Conservation (phyloP, 2,888 invertebrate species). For the Dendrolimus houi region DNA sequence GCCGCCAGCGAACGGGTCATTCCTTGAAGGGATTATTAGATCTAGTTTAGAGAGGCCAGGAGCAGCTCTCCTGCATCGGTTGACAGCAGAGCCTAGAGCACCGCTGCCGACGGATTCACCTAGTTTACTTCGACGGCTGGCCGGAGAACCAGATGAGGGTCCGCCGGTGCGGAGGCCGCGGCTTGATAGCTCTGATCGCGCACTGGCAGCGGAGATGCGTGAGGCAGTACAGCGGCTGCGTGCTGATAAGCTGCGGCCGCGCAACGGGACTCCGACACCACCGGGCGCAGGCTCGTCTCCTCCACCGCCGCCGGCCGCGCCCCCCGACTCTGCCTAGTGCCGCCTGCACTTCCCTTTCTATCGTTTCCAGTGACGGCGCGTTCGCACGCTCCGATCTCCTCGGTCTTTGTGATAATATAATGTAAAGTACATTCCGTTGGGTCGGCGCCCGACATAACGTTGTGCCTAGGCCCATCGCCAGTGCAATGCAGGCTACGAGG, state of each 20-base stretch:
- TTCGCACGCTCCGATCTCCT: slow-evolving; percentile 37
- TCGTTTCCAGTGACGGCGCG: slow-evolving; percentile 4
- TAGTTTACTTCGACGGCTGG: slow-evolving; percentile 82
- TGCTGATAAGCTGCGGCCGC: slow-evolving; percentile 62
- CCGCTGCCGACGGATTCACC: slow-evolving; percentile 58
- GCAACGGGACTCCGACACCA: slow-evolving; percentile 54
- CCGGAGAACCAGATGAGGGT: slow-evolving; percentile 80
- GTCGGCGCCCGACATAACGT: slow-evolving; percentile 10
- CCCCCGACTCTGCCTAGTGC: slow-evolving; percentile 40
- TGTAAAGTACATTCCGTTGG: slow-evolving; percentile 67
- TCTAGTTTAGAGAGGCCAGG: slow-evolving; percentile 83
- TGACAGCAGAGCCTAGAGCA: slow-evolving; percentile 37
- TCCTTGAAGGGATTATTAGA: slow-evolving; percentile 89
- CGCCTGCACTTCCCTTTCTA: slow-evolving; percentile 5
- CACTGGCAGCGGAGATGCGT: slow-evolving; percentile 66
- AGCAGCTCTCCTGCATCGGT: slow-evolving; percentile 49
- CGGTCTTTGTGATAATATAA: slow-evolving; percentile 66
- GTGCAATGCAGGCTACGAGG: slow-evolving; percentile 16
- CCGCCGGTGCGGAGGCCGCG: slow-evolving; percentile 66
- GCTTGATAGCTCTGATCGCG: slow-evolving; percentile 68
- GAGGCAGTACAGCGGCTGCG: slow-evolving; percentile 67
- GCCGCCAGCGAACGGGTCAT: slow-evolving; percentile 84
- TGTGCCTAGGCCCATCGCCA: slow-evolving; percentile 1
- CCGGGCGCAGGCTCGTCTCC: slow-evolving; percentile 31
- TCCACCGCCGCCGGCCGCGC: slow-evolving; percentile 34